Evolutionary conservation across 2,797 vertebrate species (phyloP), one percentile per base, ranked within the genome.

Genomic region (Vultur gryphus): DNA sequence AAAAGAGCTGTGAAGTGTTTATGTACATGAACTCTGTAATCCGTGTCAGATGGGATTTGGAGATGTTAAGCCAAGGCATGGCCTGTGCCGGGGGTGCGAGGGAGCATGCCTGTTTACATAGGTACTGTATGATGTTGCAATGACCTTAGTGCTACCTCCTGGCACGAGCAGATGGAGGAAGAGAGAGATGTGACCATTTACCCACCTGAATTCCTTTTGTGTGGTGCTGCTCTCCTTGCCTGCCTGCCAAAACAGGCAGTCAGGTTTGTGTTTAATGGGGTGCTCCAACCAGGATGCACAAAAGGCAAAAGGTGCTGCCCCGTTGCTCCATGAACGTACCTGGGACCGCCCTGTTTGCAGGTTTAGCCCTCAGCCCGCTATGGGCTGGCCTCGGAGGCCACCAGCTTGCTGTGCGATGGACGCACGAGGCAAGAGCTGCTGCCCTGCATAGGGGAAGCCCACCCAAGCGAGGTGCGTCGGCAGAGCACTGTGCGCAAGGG

Each of bases 241-340:
- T 70, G 67, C 37, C 41, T 23, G 24, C 52, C 66, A 28, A 14
- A 37, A 23, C 46, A 58, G 37, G 48, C 2, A 2, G 10, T 64
- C 0, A 0, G 12, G 29, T 46, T 61, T n/a, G 64, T 2, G 1
- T 54, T 44, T 5, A 7, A 28, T 15, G 39, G 37, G 17, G 2
- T 41, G 28, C 78, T 65, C 75, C 44, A 23, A 0, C 7, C 44
- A 24, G 73, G 64, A 14, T 35, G 57, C 52, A 31, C 26, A 24
- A 29, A 69, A 78, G 69, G 17, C 39, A 43, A 11, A 37, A 69
- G 43, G 11, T 16, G 51, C 62, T 73, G 51, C 54, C 71, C 69
- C 6, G 43, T 3, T 77, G 46, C 28, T 90, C 81, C 35, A 16
- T 24, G 77, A 28, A 3, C 51, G 3, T 2, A 10, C 12, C 35